Conservation (phyloP, 2,797 vertebrate species). For the Tokudaia muenninki region DNA sequence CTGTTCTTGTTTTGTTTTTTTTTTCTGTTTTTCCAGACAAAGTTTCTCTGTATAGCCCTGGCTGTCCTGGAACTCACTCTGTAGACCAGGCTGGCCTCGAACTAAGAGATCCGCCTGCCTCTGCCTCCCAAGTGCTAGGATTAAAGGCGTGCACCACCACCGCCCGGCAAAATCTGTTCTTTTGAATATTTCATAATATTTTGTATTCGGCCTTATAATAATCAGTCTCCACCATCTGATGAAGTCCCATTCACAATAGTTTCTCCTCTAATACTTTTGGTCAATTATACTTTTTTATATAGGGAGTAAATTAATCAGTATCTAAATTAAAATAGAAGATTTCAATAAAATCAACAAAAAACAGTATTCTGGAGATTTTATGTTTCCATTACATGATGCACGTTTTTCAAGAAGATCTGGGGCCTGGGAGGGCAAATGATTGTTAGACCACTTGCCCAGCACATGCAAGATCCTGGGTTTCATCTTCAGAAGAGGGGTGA, state of each 20-base stretch:
- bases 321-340: conserved; percentile 33
- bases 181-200: conserved; percentile 76
- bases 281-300: conserved; percentile 10
- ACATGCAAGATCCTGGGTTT: not conserved
- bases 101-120: no score
- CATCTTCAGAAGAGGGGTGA: not conserved
- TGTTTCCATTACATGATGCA: not conserved
- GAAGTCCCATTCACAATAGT: conserved; percentile 21
- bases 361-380: conserved; percentile 11
- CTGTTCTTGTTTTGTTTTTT: conserved; percentile 77
- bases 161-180: conserved; percentile 71
- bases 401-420: not conserved
- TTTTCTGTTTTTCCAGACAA: no score
- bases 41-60: no score
- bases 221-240: conserved; percentile 65
- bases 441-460: not conserved
- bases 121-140: no score
- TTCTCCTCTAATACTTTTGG: conserved; percentile 29
- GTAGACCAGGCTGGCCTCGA: no score
- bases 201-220: conserved; percentile 47
- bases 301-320: not conserved
- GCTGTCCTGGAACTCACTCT: no score
- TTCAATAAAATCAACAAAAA: not conserved
- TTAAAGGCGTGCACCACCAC: no score
- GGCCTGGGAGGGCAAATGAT: not conserved